These are phyloP conservation scores for Azorinus chamasolen DNA, from an alignment of 2,888 invertebrate genomes.

Conservation along the genomic window DNA sequence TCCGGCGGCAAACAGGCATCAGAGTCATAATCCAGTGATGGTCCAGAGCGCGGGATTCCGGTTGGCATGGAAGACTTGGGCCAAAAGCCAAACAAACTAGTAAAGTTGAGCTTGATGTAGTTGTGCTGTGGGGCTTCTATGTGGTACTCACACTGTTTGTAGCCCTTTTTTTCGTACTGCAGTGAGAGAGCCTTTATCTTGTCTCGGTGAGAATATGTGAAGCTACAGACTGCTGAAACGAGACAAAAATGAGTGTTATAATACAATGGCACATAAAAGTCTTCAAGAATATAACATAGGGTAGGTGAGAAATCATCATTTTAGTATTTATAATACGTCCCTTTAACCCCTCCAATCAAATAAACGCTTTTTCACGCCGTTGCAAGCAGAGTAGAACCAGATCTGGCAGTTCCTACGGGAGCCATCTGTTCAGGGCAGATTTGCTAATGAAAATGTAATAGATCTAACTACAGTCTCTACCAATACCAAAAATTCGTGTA, in stretches of 20 bases:
- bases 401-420: too few species aligned
- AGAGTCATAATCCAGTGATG: constrained; percentile 42
- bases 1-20: constrained; percentile 68
- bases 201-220: constrained; percentile 72
- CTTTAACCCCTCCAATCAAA: too few species aligned
- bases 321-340: too few species aligned
- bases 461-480: too few species aligned
- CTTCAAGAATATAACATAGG: too few species aligned
- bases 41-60: constrained; percentile 39
- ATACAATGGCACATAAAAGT: too few species aligned
- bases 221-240: constrained; percentile 75
- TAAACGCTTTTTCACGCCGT: too few species aligned
- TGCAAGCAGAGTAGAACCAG: too few species aligned
- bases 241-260: constrained; percentile 18
- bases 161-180: constrained; percentile 68
- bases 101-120: constrained; percentile 74
- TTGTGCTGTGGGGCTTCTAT: constrained; percentile 71
- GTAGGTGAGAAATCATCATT: too few species aligned
- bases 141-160: constrained; percentile 71
- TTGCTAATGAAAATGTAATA: too few species aligned
- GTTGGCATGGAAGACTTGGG: constrained; percentile 63
- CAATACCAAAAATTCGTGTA: too few species aligned
- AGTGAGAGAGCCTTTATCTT: constrained; percentile 70
- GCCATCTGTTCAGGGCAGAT: too few species aligned
- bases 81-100: constrained; percentile 73